Evolutionary conservation across 2,888 invertebrate genomes (phyloP).

Genomic region (Clistopyga incitator): DNA sequence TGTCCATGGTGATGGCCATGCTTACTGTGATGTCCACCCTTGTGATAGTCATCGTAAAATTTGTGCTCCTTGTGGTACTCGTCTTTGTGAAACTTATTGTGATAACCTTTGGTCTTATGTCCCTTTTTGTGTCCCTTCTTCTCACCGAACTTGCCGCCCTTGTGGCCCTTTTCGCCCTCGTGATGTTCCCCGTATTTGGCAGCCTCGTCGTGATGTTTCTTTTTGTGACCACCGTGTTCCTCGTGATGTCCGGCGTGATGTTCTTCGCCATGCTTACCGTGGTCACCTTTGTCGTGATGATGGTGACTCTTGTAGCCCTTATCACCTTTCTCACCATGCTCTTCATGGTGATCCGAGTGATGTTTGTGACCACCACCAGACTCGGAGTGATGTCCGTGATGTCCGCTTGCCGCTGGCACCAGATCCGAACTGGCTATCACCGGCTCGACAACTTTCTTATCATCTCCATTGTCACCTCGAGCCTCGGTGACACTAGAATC

Average conservation of each 20-base stretch:
- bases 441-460: not conserved
- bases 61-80: conserved; percentile 92
- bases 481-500: not conserved
- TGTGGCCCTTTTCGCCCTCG: conserved; percentile 88
- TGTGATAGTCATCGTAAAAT: conserved; percentile 91
- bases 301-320: conserved; percentile 92
- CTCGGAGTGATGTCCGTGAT: conserved; percentile 76
- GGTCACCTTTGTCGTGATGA: conserved; percentile 89
- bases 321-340: conserved; percentile 91
- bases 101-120: conserved; percentile 91
- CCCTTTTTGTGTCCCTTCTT: conserved; percentile 92
- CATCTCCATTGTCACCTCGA: not conserved
- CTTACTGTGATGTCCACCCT: conserved; percentile 89
- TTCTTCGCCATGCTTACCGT: conserved; percentile 87
- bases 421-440: conserved; percentile 50
- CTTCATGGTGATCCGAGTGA: conserved; percentile 88
- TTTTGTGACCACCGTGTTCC: conserved; percentile 88
- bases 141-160: conserved; percentile 89
- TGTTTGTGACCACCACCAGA: conserved; percentile 90
- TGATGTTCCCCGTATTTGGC: conserved; percentile 88
- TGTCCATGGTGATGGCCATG: conserved; percentile 89
- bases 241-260: conserved; percentile 87
- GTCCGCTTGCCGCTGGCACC: conserved; percentile 59
- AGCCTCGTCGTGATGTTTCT: conserved; percentile 88
- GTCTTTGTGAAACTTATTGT: conserved; percentile 92